Base-by-base conservation (phyloP, 2,888 invertebrate species). In the Empis livida region DNA sequence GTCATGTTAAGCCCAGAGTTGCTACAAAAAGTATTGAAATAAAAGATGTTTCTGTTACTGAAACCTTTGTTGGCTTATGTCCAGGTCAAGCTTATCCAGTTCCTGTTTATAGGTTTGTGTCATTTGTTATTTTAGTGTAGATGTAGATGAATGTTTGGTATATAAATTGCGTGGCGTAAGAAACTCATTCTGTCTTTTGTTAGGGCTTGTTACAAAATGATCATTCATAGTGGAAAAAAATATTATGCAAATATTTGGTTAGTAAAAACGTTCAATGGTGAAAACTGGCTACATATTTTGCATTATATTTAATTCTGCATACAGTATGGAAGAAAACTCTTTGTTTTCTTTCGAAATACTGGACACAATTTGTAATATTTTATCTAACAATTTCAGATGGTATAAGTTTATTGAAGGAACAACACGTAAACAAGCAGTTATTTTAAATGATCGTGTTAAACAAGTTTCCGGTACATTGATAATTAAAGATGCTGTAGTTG, bases 391-490 rank as follows among this genome's bases (percentile, higher is more conserved):
- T 84, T 84, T 13, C 81, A 92, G 92, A 76, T 92, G 91, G 92
- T 92, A 88, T 71, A 92, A 92, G 68, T 91, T 91, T 70, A 82
- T 89, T 59, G 91, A 91, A 58, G 89, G 89, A 45, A 85, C 87
- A 1, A 79, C 82, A 5, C 77, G 88, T 46, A 88, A 90, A 64
- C 87, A 88, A 65, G 85, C 87, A n/a, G 90, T 93, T n/a, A 78
- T 82, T 35, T 71, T 92, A 54, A 86, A 89, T 64, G 92, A 92
- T 52, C 78, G 93, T 58, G 85, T 92, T 16, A 87, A 89, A 60
- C 92, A 93, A 73, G 88, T 91, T 14, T 92, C 93, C 51, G 94
- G 94, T 49, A 94, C 94, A 51, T 73, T 96, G 57, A 89, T 94
- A 56, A 92, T 96, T 56, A 82, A 86, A 54, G 88, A 91, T 63